These are phyloP conservation scores for Entelurus aequoreus DNA, from an alignment of 2,113 vertebrate species.

Conservation along the genomic window DNA sequence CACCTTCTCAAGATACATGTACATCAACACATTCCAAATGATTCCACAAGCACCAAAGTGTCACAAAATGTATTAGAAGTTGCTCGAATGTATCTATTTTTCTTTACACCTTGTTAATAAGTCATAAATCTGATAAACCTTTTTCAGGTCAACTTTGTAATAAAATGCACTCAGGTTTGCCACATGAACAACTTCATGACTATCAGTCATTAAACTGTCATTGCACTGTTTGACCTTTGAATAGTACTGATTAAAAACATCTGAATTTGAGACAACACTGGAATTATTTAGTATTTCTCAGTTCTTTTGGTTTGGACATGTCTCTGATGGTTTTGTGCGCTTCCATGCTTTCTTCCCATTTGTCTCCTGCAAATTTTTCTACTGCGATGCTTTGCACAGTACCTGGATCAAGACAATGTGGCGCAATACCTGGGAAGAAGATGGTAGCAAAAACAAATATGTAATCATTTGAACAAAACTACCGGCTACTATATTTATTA, in stretches of 20 bases:
- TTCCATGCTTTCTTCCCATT: slow-evolving; percentile 88
- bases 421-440: slow-evolving; percentile 78
- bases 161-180: background rate
- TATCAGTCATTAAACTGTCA: slow-evolving; percentile 24
- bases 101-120: too few species aligned
- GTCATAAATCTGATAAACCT: slow-evolving; percentile 4
- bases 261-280: slow-evolving; percentile 1
- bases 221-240: slow-evolving; percentile 2
- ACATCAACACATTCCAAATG: slow-evolving; percentile 81
- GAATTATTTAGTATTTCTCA: slow-evolving; percentile 17
- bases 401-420: slow-evolving; percentile 89
- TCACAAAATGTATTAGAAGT: slow-evolving; percentile 64
- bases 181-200: slow-evolving; percentile 18
- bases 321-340: slow-evolving; percentile 81
- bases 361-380: slow-evolving; percentile 83
- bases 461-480: background rate
- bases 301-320: slow-evolving; percentile 75
- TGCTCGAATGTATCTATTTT: background rate
- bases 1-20: slow-evolving; percentile 86
- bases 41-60: slow-evolving; percentile 61
- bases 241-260: slow-evolving; percentile 21
- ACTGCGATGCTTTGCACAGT: slow-evolving; percentile 76
- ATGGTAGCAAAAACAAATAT: background rate
- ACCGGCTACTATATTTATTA: background rate
- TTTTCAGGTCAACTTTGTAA: background rate